These are phyloP conservation scores for Cantharis flavilabris DNA, from an alignment of 2,888 invertebrate species.

Conservation along the genomic window DNA sequence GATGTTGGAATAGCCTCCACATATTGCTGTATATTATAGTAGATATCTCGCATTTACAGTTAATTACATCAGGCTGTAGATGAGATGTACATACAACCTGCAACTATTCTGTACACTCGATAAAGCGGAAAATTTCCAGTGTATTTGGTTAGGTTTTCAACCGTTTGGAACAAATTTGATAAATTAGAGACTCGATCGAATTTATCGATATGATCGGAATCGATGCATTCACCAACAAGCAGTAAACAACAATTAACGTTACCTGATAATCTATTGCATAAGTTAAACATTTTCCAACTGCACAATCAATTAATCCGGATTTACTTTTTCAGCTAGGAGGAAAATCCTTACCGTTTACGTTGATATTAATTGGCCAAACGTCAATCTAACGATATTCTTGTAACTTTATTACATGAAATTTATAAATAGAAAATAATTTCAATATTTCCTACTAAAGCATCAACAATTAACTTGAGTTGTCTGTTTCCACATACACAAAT, in stretches of 20 bases:
- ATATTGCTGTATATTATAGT: neutral
- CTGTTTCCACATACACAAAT: conserved; percentile 29
- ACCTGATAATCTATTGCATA: neutral
- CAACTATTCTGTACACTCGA: conserved; percentile 23
- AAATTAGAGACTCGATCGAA: neutral
- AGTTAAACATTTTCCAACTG: neutral
- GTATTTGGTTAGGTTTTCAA: conserved; percentile 17
- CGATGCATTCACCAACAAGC: neutral
- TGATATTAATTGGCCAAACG: too few relatives aligned
- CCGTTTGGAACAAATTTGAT: conserved; percentile 18
- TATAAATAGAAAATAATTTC: too few relatives aligned
- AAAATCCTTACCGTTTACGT: too few relatives aligned
- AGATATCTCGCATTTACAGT: conserved; percentile 4
- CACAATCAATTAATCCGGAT: neutral
- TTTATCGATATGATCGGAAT: neutral
- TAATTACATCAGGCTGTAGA: conserved; percentile 15
- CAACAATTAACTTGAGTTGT: conserved; percentile 43
- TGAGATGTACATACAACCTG: conserved; percentile 21
- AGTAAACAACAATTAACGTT: neutral
- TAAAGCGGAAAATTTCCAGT: conserved; percentile 21
- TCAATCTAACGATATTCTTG: too few relatives aligned
- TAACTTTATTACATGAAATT: too few relatives aligned
- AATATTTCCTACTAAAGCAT: conserved; percentile 18
- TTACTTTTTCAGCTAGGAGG: too few relatives aligned
- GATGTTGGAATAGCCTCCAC: neutral